Percentiles rank a stretch among this genome's conserved stretches.
Evolutionary conservation across 2,888 invertebrate species (phyloP).

Genomic region (Sympetrum striolatum): DNA sequence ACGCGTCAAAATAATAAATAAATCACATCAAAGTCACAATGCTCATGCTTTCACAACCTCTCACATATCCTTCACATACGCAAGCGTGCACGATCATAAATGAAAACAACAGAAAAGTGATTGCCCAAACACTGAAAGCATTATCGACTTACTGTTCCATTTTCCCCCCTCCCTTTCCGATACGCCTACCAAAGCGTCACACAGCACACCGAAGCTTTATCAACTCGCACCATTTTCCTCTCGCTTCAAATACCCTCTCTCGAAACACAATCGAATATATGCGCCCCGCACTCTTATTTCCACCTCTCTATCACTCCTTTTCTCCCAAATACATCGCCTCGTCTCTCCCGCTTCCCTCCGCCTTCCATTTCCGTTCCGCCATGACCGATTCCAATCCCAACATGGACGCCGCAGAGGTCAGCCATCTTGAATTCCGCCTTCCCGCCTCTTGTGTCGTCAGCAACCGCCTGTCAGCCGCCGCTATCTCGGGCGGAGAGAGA

Average conservation of each 20-base stretch:
- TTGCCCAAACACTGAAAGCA: conserved; percentile 29
- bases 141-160: conserved; percentile 41
- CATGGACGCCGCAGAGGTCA: conserved; percentile 17
- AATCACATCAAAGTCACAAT: conserved; percentile 11
- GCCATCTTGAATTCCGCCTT: conserved; percentile 30
- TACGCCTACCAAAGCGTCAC: conserved; percentile 36
- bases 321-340: not conserved
- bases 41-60: conserved; percentile 5
- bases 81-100: conserved; percentile 25
- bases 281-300: not conserved
- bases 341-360: not conserved
- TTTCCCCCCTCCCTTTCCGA: conserved; percentile 34
- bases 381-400: conserved; percentile 30
- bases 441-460: not conserved
- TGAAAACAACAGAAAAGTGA: conserved; percentile 5
- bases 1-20: not conserved
- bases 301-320: not conserved
- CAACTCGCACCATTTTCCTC: not conserved
- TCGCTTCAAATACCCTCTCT: not conserved
- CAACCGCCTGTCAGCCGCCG: not conserved
- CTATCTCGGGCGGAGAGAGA: not conserved
- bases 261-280: not conserved
- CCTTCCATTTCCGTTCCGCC: conserved; percentile 17
- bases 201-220: conserved; percentile 14
- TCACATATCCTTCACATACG: conserved; percentile 6